A percentile compares a stretch with the other conserved stretches of the same genome.
Conservation (phyloP, 2,888 invertebrate species). For the Drosophila hamatofila region DNA sequence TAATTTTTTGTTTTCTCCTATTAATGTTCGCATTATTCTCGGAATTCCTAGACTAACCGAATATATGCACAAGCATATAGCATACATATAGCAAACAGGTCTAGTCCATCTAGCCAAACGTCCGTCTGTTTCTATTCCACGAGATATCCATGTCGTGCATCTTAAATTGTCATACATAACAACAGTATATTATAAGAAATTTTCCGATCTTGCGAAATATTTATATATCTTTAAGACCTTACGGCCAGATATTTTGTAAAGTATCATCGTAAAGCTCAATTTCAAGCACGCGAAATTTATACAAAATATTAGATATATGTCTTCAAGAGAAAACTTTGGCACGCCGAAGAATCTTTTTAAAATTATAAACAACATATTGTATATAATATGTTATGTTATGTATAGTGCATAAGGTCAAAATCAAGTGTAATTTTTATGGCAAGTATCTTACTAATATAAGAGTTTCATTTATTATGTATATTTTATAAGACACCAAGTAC, state of each 20-base stretch:
- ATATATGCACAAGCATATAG: no score
- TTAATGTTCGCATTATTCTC: neutral
- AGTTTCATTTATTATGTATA: constrained; percentile 57
- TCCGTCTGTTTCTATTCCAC: neutral
- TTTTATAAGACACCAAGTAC: constrained; percentile 75
- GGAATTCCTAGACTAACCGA: neutral
- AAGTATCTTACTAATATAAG: constrained; percentile 54
- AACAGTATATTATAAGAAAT: no score
- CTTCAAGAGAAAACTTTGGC: neutral
- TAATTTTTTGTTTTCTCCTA: neutral
- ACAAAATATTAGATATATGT: neutral
- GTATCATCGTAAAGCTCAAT: neutral
- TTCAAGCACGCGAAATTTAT: neutral
- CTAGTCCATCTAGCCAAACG: neutral
- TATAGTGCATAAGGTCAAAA: constrained; percentile 36
- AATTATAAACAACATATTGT: neutral
- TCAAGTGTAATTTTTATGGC: constrained; percentile 45
- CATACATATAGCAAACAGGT: no score
- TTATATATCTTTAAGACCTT: neutral
- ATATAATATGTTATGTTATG: neutral
- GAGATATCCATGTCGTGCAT: neutral
- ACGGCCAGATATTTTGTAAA: neutral
- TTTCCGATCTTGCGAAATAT: neutral
- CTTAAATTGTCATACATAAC: no score
- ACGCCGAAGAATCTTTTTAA: neutral